A percentile compares a stretch with the other conserved stretches of the same genome.
Evolutionary conservation across 2,888 invertebrate species (phyloP).

Genomic region (Andrena flavipes): DNA sequence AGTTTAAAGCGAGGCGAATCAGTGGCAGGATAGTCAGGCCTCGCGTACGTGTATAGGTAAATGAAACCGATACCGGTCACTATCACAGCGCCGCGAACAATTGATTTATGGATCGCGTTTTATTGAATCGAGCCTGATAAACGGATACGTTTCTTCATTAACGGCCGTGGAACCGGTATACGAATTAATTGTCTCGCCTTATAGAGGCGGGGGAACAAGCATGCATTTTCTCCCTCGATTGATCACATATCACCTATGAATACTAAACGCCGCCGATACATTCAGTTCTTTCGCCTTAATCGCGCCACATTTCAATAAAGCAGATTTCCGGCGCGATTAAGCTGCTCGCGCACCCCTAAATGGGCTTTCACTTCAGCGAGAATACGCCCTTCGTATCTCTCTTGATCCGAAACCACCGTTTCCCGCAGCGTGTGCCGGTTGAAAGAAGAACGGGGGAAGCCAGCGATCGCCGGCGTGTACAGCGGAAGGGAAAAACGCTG

Average conservation of each 20-base stretch:
- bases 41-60: constrained; percentile 1
- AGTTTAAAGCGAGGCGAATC: neutral
- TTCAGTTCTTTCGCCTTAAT: constrained; percentile 8
- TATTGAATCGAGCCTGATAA: constrained; percentile 40
- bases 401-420: no score
- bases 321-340: neutral
- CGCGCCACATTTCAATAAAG: constrained; percentile 2
- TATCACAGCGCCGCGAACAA: constrained; percentile 36
- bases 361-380: no score
- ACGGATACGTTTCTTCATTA: constrained; percentile 48
- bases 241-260: neutral
- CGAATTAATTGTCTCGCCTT: constrained; percentile 32
- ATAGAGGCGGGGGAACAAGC: neutral
- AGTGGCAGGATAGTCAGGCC: neutral
- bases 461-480: neutral
- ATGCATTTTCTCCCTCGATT: neutral
- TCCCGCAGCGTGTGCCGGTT: no score
- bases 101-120: constrained; percentile 59
- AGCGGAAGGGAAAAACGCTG: neutral
- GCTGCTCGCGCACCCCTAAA: no score
- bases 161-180: constrained; percentile 15
- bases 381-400: no score
- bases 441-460: no score
- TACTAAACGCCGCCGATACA: constrained; percentile 2
- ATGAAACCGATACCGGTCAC: constrained; percentile 26